A percentile compares a stretch with the other conserved stretches of the same genome.
phyloP scores from a whole-genome alignment of 1,140 invertebrate genomes.

The Papilio glaucus region DNA sequence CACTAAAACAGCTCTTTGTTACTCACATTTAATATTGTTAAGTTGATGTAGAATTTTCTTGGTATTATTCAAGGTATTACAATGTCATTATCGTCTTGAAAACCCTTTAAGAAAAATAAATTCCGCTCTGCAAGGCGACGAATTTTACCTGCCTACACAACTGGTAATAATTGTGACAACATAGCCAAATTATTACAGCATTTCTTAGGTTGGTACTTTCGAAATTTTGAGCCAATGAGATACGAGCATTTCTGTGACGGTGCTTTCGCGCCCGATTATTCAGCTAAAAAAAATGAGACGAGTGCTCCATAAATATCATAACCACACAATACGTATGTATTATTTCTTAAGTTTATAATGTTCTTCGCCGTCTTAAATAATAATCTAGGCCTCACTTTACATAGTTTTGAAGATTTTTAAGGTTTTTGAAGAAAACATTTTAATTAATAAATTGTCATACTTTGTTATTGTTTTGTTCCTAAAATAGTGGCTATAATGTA shows the following conservation, averaged over 20 bases:
- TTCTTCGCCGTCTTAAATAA: neutral
- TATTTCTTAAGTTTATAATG: neutral
- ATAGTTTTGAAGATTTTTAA: neutral
- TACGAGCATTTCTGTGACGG: conserved; percentile 65
- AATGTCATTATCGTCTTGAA: conserved; percentile 63
- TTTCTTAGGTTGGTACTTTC: conserved; percentile 74
- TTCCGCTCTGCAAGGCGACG: conserved; percentile 73
- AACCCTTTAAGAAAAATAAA: conserved; percentile 80
- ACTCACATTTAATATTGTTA: conserved; percentile 62
- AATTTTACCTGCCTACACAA: conserved; percentile 81
- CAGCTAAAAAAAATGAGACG: conserved; percentile 65
- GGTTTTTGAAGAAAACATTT: neutral
- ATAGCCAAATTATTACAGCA: conserved; percentile 69
- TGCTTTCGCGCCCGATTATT: conserved; percentile 80
- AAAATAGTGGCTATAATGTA: conserved; percentile 4
- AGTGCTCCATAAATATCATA: conserved; percentile 43
- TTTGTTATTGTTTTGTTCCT: too few species aligned
- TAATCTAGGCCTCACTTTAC: neutral
- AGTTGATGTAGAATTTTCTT: conserved; percentile 53
- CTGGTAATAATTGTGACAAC: conserved; percentile 82
- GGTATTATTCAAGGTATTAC: conserved; percentile 57
- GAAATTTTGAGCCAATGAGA: conserved; percentile 67
- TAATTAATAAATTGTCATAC: neutral
- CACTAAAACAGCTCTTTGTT: conserved; percentile 62
- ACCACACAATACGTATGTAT: conserved; percentile 34